Evolutionary conservation across 2,113 vertebrate species (phyloP).

Genomic region (Tragelaphus buxtoni): DNA sequence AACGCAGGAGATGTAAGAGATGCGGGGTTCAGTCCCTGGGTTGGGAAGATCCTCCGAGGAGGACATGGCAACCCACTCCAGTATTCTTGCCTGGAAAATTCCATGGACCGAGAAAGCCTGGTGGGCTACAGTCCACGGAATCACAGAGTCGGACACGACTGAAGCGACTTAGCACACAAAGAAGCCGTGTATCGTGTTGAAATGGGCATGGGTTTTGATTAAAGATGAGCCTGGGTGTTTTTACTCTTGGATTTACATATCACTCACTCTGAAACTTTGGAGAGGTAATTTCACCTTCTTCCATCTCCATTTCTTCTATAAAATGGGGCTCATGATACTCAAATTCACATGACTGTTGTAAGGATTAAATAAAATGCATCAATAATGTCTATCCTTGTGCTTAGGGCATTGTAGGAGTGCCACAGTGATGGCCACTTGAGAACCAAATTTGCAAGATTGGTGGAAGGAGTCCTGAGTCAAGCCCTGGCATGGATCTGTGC

Average conservation of each 20-base stretch:
- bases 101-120: background rate
- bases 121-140: background rate
- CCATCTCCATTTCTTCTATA: background rate
- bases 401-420: background rate
- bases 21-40: accelerated
- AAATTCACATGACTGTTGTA: background rate
- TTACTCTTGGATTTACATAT: background rate
- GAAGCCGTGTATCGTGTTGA: accelerated
- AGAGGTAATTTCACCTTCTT: background rate
- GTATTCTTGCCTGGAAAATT: background rate
- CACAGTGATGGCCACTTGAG: background rate
- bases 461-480: background rate
- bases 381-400: background rate
- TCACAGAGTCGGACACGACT: background rate
- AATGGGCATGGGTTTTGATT: background rate
- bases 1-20: accelerated
- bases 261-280: background rate
- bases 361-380: background rate
- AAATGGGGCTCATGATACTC: background rate
- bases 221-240: background rate
- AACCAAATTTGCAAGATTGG: background rate
- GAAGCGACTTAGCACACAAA: accelerated
- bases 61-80: background rate
- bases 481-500: background rate
- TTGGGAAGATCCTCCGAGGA: accelerated